Evolutionary conservation across 2,113 vertebrate species (phyloP).

Genomic region (Macheiramphus alcinus): DNA sequence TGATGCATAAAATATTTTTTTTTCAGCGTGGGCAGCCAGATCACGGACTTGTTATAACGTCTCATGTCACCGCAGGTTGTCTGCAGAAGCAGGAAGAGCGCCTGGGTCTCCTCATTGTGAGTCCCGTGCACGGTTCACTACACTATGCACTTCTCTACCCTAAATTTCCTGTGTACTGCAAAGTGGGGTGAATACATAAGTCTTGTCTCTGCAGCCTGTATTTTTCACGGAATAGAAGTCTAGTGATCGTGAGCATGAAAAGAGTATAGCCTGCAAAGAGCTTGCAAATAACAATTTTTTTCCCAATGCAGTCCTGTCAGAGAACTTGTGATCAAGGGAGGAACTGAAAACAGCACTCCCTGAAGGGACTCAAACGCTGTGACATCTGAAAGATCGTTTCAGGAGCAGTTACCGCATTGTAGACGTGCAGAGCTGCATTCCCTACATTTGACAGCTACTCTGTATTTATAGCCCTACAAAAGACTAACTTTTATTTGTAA

Average conservation of each 20-base stretch:
- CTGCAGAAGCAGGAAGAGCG: background rate
- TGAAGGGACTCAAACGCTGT: background rate
- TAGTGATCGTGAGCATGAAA: background rate
- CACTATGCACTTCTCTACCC: background rate
- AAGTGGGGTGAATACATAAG: background rate
- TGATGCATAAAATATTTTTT: background rate
- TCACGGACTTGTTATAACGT: background rate
- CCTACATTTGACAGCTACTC: background rate
- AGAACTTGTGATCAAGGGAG: slow-evolving; percentile 8
- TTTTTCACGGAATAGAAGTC: background rate
- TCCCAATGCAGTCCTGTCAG: background rate
- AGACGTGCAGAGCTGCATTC: background rate
- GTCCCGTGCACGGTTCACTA: background rate
- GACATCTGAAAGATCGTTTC: background rate
- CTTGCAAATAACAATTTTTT: background rate
- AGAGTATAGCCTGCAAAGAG: background rate
- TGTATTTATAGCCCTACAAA: background rate
- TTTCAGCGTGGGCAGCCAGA: background rate
- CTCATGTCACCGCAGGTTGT: background rate
- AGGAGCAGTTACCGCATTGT: background rate
- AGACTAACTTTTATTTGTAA: background rate
- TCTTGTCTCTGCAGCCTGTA: background rate
- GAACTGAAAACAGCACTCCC: background rate
- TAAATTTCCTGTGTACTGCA: background rate
- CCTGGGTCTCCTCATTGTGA: background rate